Evolutionary conservation across 2,888 invertebrate species (phyloP).

Genomic region (Dorcus parallelipipedus): DNA sequence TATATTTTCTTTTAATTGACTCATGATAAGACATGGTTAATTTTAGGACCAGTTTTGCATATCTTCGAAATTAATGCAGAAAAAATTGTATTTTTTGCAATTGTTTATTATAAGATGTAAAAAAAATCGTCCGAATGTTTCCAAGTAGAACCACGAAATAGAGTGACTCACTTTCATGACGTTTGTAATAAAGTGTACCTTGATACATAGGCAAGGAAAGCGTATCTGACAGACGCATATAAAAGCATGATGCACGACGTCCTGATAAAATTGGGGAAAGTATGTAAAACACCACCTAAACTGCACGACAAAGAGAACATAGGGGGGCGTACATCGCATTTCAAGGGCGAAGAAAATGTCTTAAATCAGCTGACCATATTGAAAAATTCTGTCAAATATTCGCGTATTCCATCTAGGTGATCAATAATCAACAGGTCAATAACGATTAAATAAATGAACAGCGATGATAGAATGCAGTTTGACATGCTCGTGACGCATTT

Average conservation of each 20-base stretch:
- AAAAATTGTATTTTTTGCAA: no score
- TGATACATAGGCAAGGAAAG: background rate
- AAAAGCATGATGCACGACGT: background rate
- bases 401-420: background rate
- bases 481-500: constrained; percentile 43
- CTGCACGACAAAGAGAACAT: constrained; percentile 13
- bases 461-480: constrained; percentile 22
- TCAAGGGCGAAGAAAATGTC: constrained; percentile 29
- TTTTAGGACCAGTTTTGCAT: no score
- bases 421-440: constrained; percentile 24
- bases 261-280: background rate
- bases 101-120: no score
- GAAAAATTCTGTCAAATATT: constrained; percentile 13
- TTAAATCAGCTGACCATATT: constrained; percentile 27
- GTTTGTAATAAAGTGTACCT: background rate
- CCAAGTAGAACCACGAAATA: no score
- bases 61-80: no score
- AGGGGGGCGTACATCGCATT: constrained; percentile 26
- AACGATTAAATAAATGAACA: constrained; percentile 20
- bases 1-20: no score
- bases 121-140: no score
- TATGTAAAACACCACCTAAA: background rate
- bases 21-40: no score
- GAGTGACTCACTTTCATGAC: no score
- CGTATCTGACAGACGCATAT: background rate